These are phyloP conservation scores for Diabrotica balteata DNA, from an alignment of 2,888 invertebrate genomes.

Conservation along the genomic window DNA sequence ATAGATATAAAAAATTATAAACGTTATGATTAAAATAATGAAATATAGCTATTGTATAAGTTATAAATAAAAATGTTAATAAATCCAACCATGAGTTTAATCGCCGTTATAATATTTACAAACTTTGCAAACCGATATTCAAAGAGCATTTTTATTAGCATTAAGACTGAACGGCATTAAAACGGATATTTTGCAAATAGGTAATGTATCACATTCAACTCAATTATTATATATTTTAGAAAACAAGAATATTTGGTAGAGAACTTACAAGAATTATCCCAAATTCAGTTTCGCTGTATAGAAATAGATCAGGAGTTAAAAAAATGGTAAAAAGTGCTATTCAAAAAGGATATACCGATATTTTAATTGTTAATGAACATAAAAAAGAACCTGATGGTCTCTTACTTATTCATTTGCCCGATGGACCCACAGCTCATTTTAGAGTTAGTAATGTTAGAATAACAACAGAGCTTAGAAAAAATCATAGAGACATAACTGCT, in stretches of 20 bases:
- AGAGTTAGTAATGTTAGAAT: conserved; percentile 91
- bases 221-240: conserved; percentile 52
- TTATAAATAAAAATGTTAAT: no score
- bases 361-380: conserved; percentile 94
- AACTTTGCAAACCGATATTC: no score
- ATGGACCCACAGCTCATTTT: conserved; percentile 97
- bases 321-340: conserved; percentile 88
- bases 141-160: no score
- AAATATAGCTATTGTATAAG: no score
- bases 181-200: no score
- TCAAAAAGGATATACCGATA: conserved; percentile 82
- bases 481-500: conserved; percentile 80
- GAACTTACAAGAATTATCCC: conserved; percentile 92
- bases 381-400: conserved; percentile 91
- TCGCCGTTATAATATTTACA: no score
- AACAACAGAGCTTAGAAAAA: conserved; percentile 82
- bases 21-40: no score
- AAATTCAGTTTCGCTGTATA: conserved; percentile 85
- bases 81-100: no score
- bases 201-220: no score
- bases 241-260: conserved; percentile 90
- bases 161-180: no score
- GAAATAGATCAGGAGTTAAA: conserved; percentile 90
- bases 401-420: conserved; percentile 90
- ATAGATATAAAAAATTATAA: no score